phyloP scores from a whole-genome alignment of 2,888 invertebrate species.

The Anagyrus pseudococci region DNA sequence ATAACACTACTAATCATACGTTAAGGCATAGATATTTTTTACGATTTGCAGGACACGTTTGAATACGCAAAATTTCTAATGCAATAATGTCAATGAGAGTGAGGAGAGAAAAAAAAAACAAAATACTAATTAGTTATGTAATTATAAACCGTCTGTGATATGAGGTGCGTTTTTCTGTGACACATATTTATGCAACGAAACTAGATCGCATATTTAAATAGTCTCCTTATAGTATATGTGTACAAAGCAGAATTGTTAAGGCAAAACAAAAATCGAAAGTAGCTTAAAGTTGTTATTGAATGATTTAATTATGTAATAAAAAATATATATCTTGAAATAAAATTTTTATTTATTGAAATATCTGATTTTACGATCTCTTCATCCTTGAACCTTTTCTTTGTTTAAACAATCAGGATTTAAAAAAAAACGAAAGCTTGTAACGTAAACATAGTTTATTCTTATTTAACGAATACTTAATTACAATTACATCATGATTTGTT shows the following conservation, averaged over 20 bases:
- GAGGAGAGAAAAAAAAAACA: constrained; percentile 7
- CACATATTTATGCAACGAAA: constrained; percentile 34
- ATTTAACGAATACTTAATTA: constrained; percentile 31
- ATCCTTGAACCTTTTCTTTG: too few relatives aligned
- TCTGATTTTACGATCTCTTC: too few relatives aligned
- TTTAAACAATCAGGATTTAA: too few relatives aligned
- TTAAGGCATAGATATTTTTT: constrained; percentile 21
- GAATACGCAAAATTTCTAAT: constrained; percentile 4
- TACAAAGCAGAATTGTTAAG: constrained; percentile 25
- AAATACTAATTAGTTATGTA: constrained; percentile 25
- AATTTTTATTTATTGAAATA: too few relatives aligned
- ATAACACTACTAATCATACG: neutral
- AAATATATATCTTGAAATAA: neutral
- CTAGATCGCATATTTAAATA: constrained; percentile 23
- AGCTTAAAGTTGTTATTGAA: constrained; percentile 24
- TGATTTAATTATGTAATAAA: constrained; percentile 22
- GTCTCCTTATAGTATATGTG: constrained; percentile 15
- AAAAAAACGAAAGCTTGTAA: too few relatives aligned
- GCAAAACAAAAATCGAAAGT: constrained; percentile 16
- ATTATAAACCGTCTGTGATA: constrained; percentile 44
- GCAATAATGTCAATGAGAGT: constrained; percentile 11
- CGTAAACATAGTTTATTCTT: constrained; percentile 30
- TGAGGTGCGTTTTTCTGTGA: constrained; percentile 39
- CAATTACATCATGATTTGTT: constrained; percentile 23
- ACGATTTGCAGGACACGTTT: neutral